Evolutionary conservation across 2,888 invertebrate species (phyloP).

Genomic region (Neoaliturus tenellus): DNA sequence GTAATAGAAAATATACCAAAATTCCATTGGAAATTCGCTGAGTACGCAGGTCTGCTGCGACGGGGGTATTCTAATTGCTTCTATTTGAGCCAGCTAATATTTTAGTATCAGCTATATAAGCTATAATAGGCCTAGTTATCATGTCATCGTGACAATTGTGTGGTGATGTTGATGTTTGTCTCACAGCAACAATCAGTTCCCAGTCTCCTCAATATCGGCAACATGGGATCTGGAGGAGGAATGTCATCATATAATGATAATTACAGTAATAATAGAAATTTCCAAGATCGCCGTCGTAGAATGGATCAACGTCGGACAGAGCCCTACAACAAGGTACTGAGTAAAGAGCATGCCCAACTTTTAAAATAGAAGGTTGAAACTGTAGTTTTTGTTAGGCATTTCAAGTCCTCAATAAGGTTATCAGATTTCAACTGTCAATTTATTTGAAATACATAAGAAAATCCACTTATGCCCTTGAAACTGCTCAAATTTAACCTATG

Average conservation of each 20-base stretch:
- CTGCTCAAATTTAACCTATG: too few species aligned
- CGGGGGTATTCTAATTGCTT: too few species aligned
- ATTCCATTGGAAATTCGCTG: too few species aligned
- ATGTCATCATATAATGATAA: constrained; percentile 34
- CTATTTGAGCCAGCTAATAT: not conserved
- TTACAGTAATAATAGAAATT: constrained; percentile 33
- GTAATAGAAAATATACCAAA: too few species aligned
- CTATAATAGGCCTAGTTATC: not conserved
- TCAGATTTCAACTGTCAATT: too few species aligned
- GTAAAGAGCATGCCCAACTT: not conserved
- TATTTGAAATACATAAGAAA: too few species aligned
- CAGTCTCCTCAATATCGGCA: constrained; percentile 47
- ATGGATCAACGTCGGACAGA: constrained; percentile 50
- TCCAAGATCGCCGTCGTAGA: constrained; percentile 56
- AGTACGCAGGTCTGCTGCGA: too few species aligned
- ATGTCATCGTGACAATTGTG: not conserved
- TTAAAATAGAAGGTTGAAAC: too few species aligned
- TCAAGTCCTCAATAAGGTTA: too few species aligned
- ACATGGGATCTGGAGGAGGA: constrained; percentile 41
- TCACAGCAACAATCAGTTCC: constrained; percentile 28
- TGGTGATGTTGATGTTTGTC: not conserved
- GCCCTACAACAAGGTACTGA: constrained; percentile 57
- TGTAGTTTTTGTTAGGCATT: too few species aligned
- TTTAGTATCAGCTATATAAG: not conserved
- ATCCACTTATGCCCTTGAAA: too few species aligned